Conservation (phyloP, 1,140 invertebrate species). For the Bombus sibiricus region DNA sequence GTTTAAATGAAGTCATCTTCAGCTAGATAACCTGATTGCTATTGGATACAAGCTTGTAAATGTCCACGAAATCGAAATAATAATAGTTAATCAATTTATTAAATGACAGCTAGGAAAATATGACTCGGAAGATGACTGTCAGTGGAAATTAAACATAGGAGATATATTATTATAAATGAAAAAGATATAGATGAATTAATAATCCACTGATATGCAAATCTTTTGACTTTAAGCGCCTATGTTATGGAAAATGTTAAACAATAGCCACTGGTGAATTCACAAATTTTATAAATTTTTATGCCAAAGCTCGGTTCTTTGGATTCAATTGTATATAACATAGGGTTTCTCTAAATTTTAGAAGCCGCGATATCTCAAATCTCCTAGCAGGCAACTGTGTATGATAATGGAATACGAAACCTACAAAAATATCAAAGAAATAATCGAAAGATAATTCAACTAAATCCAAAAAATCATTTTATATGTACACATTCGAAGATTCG, state of each 20-base stretch:
- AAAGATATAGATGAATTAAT: not conserved
- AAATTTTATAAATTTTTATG: not conserved
- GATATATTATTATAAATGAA: not conserved
- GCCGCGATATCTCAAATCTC: too few species aligned
- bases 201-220: not conserved
- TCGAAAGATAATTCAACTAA: not conserved
- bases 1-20: conserved; percentile 36
- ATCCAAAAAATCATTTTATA: too few species aligned
- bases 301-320: not conserved
- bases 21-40: not conserved
- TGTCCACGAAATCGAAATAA: not conserved
- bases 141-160: not conserved
- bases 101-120: not conserved
- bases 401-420: not conserved
- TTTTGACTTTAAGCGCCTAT: too few species aligned
- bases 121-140: not conserved
- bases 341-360: not conserved
- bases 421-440: not conserved
- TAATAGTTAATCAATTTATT: not conserved
- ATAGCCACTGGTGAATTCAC: not conserved
- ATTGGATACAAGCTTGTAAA: not conserved
- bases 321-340: not conserved
- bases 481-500: too few species aligned
- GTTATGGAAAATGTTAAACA: not conserved
- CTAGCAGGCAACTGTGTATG: too few species aligned